Base-by-base conservation (phyloP, 2,888 invertebrate species). In the Idaea biselata region DNA sequence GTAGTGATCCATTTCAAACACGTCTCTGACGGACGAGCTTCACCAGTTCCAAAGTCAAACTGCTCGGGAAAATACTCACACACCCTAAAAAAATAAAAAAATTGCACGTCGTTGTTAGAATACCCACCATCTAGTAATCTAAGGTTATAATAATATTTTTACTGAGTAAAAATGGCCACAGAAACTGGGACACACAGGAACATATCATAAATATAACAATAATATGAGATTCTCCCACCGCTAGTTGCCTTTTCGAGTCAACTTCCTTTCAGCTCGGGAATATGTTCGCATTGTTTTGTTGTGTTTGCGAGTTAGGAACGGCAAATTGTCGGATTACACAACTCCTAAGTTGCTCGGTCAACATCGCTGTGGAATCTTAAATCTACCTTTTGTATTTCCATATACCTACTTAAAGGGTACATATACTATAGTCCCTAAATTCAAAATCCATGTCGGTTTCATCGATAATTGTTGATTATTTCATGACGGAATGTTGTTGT, bases 281-380 rank as follows among this genome's bases (percentile, higher is more conserved):
- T 88, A 86, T 88, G 89, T 86, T 88, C 86, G 81, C 82, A 80
- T 87, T 88, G 88, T 89, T 89, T 87, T 91, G 90, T 91, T 91
- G 80, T 89, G 88, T 87, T 91, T 88, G 83, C 85, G 86, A 89
- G 89, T 91, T 88, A 88, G 84, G 77, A 84, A 82, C 83, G 86
- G 88, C 87, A 88, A 89, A 89, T 89, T 88, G 87, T 86, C 76
- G 86, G 88, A 89, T 91, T 89, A 89, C 87, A 88, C 85, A 88
- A 89, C 87, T 87, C 81, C 80, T 88, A 89, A 90, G 89, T 88
- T 84, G 82, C 78, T 85, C 80, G 87, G 86, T 88, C 89, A 91
- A 90, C 86, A 89, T 78, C 78, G 79, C 77, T 73, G 78, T 71
- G 74, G 80, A 83, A 83, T 84, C 86, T 85, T 82, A 82, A 82